Evolutionary conservation across 2,888 invertebrate genomes (phyloP), one percentile per base, ranked within the genome.

Genomic region (Hylaea fasciaria): DNA sequence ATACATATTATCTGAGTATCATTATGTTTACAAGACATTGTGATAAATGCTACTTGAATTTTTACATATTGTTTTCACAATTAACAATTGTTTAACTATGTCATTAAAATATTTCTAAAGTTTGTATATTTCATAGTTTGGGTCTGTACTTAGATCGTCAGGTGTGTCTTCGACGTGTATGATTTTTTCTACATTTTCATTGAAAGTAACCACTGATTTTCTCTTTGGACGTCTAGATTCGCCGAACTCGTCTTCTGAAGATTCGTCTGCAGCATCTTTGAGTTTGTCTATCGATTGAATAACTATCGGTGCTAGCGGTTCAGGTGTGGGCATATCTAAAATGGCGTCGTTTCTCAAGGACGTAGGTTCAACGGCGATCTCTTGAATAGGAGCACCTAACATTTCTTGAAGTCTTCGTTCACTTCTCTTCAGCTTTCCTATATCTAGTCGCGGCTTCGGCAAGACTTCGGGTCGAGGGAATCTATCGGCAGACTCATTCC

Each of bases 161-260:
- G 39, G 52, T 39, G 54, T 81, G 60, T 93, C 90, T 73, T 93
- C 91, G 11, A 93, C 86, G 64, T 93, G 89, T 55, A 92, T 89
- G 43, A 92, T 90, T 65, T 87, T 91, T 74, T 93, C 93, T 32
- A 93, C 93, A 37, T 93, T 90, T 74, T 93, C 93, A 74, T 93
- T 93, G 68, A 94, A 94, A 0, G 91, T 93, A 8, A 94, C 93
- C 0, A 91, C 89, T 2, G 93, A 92, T 76, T 93, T 93, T 68
- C 85, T 84, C 68, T 81, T 82, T 1, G 77, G 60, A 62, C 61
- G 77, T 52, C 68, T 76, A 10, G 56, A 66, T 80, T 92, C 92
- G 0, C 91, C 92, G 60, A 83, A 91, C 71, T 92, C 92, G 65
- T 92, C 89, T 13, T 86, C 88, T 16, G 87, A 88, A 0, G 82